phyloP scores from a whole-genome alignment of 2,113 vertebrate genomes.

The Nerophis ophidion region DNA sequence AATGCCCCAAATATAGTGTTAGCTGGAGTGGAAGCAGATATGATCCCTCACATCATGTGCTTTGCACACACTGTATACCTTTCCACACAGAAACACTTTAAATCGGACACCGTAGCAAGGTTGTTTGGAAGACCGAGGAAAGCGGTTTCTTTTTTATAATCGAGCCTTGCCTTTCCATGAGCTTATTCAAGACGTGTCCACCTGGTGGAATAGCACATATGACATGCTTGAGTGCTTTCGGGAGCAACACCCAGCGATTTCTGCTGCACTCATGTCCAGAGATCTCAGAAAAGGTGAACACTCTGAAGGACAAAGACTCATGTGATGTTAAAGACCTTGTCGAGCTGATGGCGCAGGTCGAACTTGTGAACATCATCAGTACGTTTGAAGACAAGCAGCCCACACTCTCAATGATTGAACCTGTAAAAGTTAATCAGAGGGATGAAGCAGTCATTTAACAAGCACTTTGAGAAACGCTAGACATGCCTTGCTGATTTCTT shows the following conservation, averaged over 20 bases:
- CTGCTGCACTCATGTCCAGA: background rate
- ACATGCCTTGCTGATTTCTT: background rate
- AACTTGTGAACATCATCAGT: background rate
- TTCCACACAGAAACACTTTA: background rate
- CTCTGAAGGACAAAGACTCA: background rate
- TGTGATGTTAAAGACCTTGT: background rate
- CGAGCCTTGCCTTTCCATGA: background rate
- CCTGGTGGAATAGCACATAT: background rate
- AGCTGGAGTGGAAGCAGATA: background rate
- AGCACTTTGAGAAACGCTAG: background rate
- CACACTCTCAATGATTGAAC: background rate
- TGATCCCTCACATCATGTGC: background rate
- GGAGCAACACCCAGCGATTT: background rate
- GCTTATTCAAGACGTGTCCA: conserved; percentile 2
- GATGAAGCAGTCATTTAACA: background rate
- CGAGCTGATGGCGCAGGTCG: background rate
- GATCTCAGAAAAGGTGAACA: background rate
- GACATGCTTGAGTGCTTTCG: background rate
- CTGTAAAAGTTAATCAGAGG: background rate
- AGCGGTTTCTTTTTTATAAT: background rate
- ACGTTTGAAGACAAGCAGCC: background rate
- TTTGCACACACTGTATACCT: background rate
- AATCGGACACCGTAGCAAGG: background rate
- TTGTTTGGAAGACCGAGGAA: background rate
- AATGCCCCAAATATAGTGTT: background rate